Conservation (phyloP, 2,797 vertebrate genomes). For the Taenioides sp. region DNA sequence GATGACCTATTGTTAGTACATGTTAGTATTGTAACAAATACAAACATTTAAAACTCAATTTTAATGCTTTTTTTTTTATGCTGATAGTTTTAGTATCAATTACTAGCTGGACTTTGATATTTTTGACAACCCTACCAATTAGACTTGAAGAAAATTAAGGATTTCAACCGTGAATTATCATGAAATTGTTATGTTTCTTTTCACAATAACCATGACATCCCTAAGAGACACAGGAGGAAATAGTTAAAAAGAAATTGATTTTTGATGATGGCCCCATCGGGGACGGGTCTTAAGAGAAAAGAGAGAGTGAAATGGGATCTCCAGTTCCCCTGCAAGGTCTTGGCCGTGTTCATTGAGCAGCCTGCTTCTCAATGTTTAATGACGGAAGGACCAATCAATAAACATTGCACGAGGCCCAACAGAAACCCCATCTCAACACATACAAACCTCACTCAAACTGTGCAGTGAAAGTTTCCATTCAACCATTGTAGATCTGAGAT, state of each 20-base stretch:
- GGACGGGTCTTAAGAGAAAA: background rate
- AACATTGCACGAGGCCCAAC: constrained; percentile 61
- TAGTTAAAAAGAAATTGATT: constrained; percentile 22
- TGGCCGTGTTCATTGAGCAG: constrained; percentile 48
- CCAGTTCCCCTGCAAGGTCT: constrained; percentile 39
- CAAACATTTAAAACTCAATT: no score
- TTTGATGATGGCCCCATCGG: background rate
- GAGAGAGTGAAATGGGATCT: constrained; percentile 26
- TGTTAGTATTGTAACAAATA: no score
- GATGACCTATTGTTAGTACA: background rate
- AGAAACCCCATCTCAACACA: constrained; percentile 57
- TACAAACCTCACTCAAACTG: constrained; percentile 48
- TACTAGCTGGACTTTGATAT: no score
- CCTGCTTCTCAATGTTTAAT: constrained; percentile 73
- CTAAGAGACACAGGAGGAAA: background rate
- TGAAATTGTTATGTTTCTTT: background rate
- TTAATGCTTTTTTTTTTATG: no score
- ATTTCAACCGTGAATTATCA: no score
- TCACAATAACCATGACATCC: background rate
- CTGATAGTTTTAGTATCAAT: no score
- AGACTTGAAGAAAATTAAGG: no score
- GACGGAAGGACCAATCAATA: constrained; percentile 69
- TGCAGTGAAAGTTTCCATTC: constrained; percentile 58
- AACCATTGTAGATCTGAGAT: constrained; percentile 37
- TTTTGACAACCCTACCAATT: no score